Evolutionary conservation across 37 sponge, comb jelly and placozoan species (phyloP).

Genomic region (Aphrocallistes beatrix): DNA sequence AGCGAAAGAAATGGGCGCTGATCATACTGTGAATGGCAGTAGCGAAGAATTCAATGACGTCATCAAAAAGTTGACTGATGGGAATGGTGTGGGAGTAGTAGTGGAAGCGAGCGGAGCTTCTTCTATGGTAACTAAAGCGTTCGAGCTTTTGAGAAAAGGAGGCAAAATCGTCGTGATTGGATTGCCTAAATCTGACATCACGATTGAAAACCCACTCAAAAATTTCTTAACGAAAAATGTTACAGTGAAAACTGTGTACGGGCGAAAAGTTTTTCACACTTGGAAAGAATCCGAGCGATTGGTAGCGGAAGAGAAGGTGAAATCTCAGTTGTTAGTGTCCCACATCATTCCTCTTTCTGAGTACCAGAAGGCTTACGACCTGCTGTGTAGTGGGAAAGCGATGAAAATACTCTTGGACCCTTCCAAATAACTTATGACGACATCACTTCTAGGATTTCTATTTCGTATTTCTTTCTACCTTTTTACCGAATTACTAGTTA

Average conservation of each 20-base stretch:
- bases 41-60: conserved; percentile 47
- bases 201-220: conserved; percentile 42
- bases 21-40: conserved; percentile 51
- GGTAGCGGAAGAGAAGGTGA: not conserved
- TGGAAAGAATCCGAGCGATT: conserved; percentile 61
- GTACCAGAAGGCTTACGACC: not conserved
- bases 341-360: not conserved
- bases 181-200: conserved; percentile 45
- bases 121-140: conserved; percentile 25
- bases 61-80: conserved; percentile 56
- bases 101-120: conserved; percentile 66
- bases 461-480: too few species aligned
- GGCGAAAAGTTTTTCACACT: conserved; percentile 72
- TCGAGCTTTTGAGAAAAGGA: conserved; percentile 45
- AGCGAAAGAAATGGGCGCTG: conserved; percentile 64
- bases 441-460: too few species aligned
- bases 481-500: too few species aligned
- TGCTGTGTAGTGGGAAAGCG: conserved; percentile 1
- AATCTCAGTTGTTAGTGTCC: not conserved
- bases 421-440: too few species aligned
- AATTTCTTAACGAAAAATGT: conserved; percentile 58
- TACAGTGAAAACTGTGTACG: conserved; percentile 72
- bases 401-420: not conserved
- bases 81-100: conserved; percentile 69
- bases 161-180: conserved; percentile 55